Evolutionary conservation across 1,140 invertebrate genomes (phyloP).

Genomic region (Trichonephila clavipes): DNA sequence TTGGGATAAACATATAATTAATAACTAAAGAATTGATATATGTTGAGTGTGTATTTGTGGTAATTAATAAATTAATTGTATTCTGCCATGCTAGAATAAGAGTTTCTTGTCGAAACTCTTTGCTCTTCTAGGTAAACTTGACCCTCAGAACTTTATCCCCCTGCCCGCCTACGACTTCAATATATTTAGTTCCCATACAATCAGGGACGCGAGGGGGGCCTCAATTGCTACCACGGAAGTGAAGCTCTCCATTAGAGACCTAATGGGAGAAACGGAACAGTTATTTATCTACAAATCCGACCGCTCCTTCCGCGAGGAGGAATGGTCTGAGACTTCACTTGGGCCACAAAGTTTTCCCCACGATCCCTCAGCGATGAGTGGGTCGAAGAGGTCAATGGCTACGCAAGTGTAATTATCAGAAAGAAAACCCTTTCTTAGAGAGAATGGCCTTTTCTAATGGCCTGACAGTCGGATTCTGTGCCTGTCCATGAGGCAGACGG

Average conservation of each 20-base stretch:
- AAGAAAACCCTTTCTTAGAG: slow-evolving; percentile 47
- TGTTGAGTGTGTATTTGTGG: too few species aligned
- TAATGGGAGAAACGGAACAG: slow-evolving; percentile 13
- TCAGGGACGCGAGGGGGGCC: neutral
- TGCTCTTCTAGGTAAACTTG: too few species aligned
- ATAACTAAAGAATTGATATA: too few species aligned
- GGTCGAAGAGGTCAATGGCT: slow-evolving; percentile 28
- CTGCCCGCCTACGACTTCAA: neutral
- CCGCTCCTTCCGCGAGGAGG: slow-evolving; percentile 34
- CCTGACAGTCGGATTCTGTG: slow-evolving; percentile 65
- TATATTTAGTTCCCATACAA: neutral
- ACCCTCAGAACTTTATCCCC: neutral
- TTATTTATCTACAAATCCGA: slow-evolving; percentile 44
- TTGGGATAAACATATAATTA: too few species aligned
- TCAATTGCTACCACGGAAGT: slow-evolving; percentile 3
- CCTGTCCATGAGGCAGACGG: slow-evolving; percentile 38
- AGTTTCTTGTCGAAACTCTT: too few species aligned
- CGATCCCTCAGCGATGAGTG: slow-evolving; percentile 21
- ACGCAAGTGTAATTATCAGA: slow-evolving; percentile 51
- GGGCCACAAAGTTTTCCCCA: neutral
- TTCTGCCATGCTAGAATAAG: too few species aligned
- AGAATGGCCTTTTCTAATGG: slow-evolving; percentile 12
- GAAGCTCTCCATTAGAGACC: slow-evolving; percentile 21
- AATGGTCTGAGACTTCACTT: neutral
- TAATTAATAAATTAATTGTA: too few species aligned